Base-by-base conservation (phyloP, 1,140 invertebrate genomes). In the Leptestheria dahalacensis region DNA sequence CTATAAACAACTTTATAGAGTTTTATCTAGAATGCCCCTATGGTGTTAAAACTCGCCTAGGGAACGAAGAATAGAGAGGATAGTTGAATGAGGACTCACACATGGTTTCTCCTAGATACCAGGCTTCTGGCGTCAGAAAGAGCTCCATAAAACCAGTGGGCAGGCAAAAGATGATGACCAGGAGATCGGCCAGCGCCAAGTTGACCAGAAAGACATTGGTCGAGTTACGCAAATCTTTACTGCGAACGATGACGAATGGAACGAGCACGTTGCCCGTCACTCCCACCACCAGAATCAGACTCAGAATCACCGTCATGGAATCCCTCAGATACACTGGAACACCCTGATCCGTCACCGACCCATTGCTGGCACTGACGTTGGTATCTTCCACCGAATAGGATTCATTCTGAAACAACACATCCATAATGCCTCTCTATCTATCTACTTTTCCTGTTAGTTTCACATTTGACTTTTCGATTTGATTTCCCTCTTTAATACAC, bases 21-120 rank as follows among this genome's bases (percentile, higher is more conserved):
- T 20, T 49, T 9, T 49, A 23, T 49, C 15, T 49, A 15, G 23
- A 20, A 23, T 1, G 6, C n/a, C n/a, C n/a, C n/a, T n/a, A n/a
- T n/a, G n/a, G n/a, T n/a, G n/a, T n/a, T n/a, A n/a, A n/a, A n/a
- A n/a, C n/a, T n/a, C n/a, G n/a, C n/a, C n/a, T n/a, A n/a, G n/a
- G n/a, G n/a, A n/a, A 51, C 48, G 48, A 48, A 26, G 50, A n/a
- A 52, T 52, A 20, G 50, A 12, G 18, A 52, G 15, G 50, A 52
- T 12, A 18, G 11, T 15, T n/a, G n/a, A 41, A 15, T 18, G 2
- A 63, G 23, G 24, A 91, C 90, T 92, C 78, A 94, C 91, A 94
- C 82, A 95, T 84, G 67, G 83, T 79, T 69, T 85, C 82, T 51
- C 91, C 91, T 9, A 95, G 77, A 53, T 89, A 79, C 91, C 91